These are phyloP conservation scores for Bubalus kerabau DNA, from an alignment of 2,113 vertebrate genomes.

Conservation along the genomic window DNA sequence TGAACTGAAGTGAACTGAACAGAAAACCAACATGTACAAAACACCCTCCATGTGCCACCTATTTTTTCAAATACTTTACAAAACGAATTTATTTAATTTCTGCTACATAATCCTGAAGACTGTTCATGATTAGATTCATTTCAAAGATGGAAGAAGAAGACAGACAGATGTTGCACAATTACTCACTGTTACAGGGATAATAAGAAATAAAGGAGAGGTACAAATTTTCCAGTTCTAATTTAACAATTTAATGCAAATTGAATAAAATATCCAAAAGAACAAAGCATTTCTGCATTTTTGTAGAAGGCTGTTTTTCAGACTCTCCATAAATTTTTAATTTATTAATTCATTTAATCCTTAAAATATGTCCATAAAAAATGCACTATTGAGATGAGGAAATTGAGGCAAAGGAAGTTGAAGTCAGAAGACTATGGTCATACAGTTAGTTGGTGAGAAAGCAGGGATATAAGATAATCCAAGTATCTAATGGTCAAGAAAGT, in stretches of 20 bases:
- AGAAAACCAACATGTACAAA: not conserved
- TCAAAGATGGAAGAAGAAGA: not conserved
- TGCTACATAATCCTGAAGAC: not conserved
- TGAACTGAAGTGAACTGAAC: too few relatives aligned
- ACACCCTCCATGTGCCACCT: not conserved
- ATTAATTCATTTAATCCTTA: not conserved
- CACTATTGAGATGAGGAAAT: not conserved
- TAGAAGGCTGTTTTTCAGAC: not conserved
- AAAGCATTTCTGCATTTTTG: not conserved
- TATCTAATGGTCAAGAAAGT: not conserved
- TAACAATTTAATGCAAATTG: not conserved
- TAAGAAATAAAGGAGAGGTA: not conserved
- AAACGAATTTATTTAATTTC: not conserved
- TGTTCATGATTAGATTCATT: not conserved
- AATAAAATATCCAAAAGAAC: not conserved
- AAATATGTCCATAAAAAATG: not conserved
- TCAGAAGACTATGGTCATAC: fast-evolving
- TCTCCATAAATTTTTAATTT: not conserved
- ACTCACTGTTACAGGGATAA: too few relatives aligned
- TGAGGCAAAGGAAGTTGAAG: not conserved
- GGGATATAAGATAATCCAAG: not conserved
- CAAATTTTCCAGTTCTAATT: not conserved
- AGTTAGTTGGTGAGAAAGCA: not conserved
- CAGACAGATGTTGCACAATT: not conserved
- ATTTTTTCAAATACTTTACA: not conserved